Conservation (phyloP, 2,797 vertebrate species). For the Gymnothorax javanicus region DNA sequence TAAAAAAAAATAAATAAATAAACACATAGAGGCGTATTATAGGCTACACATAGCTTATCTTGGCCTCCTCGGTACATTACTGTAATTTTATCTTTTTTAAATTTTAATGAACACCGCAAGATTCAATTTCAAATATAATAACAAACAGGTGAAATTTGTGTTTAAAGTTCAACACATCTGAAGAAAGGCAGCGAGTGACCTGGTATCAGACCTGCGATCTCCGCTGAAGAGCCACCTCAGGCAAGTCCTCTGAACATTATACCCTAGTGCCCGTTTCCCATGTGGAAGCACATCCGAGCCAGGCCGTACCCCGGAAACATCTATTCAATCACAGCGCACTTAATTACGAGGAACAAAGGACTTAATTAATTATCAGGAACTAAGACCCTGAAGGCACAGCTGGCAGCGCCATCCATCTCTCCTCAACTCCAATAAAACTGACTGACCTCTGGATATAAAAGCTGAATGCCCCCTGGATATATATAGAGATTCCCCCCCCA, state of each 20-base stretch:
- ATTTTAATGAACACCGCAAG: too few relatives aligned
- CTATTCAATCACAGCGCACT: neutral
- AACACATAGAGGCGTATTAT: too few relatives aligned
- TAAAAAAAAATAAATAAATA: too few relatives aligned
- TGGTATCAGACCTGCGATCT: too few relatives aligned
- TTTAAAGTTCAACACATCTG: too few relatives aligned
- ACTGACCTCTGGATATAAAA: neutral
- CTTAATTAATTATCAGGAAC: conserved; percentile 10
- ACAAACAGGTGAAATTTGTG: too few relatives aligned
- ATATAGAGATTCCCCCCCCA: neutral
- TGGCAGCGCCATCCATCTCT: neutral
- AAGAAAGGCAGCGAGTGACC: too few relatives aligned
- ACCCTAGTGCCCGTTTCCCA: neutral
- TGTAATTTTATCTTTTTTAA: too few relatives aligned
- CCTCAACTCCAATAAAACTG: neutral
- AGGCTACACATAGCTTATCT: too few relatives aligned
- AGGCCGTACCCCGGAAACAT: neutral
- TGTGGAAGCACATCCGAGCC: neutral
- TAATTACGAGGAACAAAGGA: neutral
- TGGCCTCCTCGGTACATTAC: too few relatives aligned
- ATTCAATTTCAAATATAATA: too few relatives aligned
- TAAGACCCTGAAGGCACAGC: neutral
- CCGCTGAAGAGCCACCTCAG: too few relatives aligned
- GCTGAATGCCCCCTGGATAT: neutral
- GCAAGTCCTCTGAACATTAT: neutral